Base-by-base conservation (phyloP, 2,797 vertebrate genomes). In the Halcyon chelicuti region DNA sequence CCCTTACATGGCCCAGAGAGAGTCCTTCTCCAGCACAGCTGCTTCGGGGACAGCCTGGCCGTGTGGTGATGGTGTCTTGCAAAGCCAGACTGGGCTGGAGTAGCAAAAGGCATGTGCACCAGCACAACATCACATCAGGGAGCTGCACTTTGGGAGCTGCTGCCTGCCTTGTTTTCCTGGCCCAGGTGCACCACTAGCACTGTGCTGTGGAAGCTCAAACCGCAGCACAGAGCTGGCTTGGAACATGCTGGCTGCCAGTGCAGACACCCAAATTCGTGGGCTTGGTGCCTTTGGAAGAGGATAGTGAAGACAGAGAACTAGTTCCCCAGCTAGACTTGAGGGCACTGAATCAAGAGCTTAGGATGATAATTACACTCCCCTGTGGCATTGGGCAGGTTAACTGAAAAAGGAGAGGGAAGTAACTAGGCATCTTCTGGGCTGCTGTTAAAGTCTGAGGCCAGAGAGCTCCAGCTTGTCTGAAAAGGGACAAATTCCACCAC, bases 221-320 rank as follows among this genome's bases (percentile, higher is more conserved):
- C 0, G 1, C 20, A 29, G 65, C 31, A n/a, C 18, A 82, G 57
- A 57, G 26, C 57, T 37, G 79, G 72, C 22, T 31, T 28, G n/a
- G 83, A 31, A 46, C 33, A 23, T 46, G 40, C 62, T 57, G 37
- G 10, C 58, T 65, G 39, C 58, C 54, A 21, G 13, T 6, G 12
- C 14, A 7, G 73, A 33, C 0, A 2, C 10, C 4, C 25, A 71
- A 57, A 54, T 61, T 33, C 13, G 3, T 11, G 44, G 7, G 4
- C 14, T 72, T 60, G 33, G 40, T 6, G 5, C 20, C 4, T 79
- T 85, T 79, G 10, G 40, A 73, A 37, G 42, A 31, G 23, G 14
- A 2, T 2, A 31, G 35, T 14, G 23, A 39, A 51, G n/a, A 12
- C 5, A 52, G 35, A 58, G 35, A 52, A 8, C 25, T 58, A 60